Evolutionary conservation across 2,113 vertebrate genomes (phyloP), one percentile per base, ranked within the genome.

Genomic region (Taxidea taxus): DNA sequence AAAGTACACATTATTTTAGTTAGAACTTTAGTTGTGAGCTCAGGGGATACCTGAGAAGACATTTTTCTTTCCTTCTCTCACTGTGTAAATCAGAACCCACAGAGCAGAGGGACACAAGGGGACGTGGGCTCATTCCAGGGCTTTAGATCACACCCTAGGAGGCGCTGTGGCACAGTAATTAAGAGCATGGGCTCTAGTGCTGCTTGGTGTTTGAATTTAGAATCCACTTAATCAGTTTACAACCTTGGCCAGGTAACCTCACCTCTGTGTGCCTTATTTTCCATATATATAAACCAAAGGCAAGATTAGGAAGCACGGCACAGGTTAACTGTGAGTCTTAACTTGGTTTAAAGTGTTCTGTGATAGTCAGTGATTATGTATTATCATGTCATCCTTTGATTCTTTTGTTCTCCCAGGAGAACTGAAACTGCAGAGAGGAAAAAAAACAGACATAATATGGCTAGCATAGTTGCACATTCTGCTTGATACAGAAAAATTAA

Each of bases 121-220:
- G 15, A 87, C 37, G 23, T 8, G 1, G 44, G 64, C 1, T 23
- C n/a, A 44, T 56, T 34, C 14, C 6, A 42, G n/a, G 27, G 13
- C 39, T 27, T 31, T 3, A 11, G 4, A 12, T 54, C 29, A 21
- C 21, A 58, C 18, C 44, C 34, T 64, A 78, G n/a, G 51, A 81
- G 44, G 29, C 1, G 6, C 58, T 44, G 4, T 72, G 31, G 44
- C 15, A 54, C 1, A 68, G 34, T 60, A 49, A 68, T 39, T 47
- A 42, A 29, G 10, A 34, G 3, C 31, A 12, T 2, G 15, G 51
- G 31, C 10, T 20, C 16, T 4, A 25, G 12, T 0, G 3, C 27
- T 74, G 12, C 3, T 27, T 29, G 27, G 7, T 6, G 4, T 47
- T 39, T 34, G 37, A 68, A 18, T 70, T 75, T 29, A 66, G 11